phyloP scores from a whole-genome alignment of 37 sponge, comb jelly and placozoan genomes.

The Tethya wilhelma region DNA sequence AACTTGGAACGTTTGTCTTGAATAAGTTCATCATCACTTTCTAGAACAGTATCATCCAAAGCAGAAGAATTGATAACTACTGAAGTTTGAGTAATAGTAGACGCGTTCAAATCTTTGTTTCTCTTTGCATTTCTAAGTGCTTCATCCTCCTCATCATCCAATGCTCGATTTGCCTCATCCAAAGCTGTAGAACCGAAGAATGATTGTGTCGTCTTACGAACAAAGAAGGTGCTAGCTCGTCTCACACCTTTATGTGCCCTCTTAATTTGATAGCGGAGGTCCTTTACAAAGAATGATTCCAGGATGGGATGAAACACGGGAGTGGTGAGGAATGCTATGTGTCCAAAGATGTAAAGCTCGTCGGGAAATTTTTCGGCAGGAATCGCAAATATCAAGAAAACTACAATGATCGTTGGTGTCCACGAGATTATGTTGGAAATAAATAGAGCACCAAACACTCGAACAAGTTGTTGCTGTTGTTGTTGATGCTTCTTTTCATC shows the following conservation, averaged over 20 bases:
- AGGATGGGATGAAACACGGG: conserved; percentile 71
- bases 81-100: too few relatives aligned
- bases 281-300: conserved; percentile 81
- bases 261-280: conserved; percentile 44
- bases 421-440: conserved; percentile 58
- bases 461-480: conserved; percentile 70
- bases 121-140: too few relatives aligned
- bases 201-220: conserved; percentile 10
- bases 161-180: conserved; percentile 32
- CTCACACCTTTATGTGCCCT: conserved; percentile 16
- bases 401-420: conserved; percentile 47
- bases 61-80: too few relatives aligned
- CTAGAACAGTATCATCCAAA: too few relatives aligned
- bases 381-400: too few relatives aligned
- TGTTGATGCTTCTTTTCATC: conserved; percentile 38
- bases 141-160: conserved; percentile 20
- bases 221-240: conserved; percentile 19
- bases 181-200: background rate
- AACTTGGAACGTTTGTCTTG: background rate
- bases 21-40: too few relatives aligned
- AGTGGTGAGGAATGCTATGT: conserved; percentile 40
- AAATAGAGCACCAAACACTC: conserved; percentile 69
- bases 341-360: conserved; percentile 47
- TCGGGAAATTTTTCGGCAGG: conserved; percentile 34
- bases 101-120: too few relatives aligned